A percentile compares a stretch with the other conserved stretches of the same genome.
These are phyloP conservation scores for Julus scandinavius DNA, from an alignment of 2,888 invertebrate genomes.

Conservation along the genomic window DNA sequence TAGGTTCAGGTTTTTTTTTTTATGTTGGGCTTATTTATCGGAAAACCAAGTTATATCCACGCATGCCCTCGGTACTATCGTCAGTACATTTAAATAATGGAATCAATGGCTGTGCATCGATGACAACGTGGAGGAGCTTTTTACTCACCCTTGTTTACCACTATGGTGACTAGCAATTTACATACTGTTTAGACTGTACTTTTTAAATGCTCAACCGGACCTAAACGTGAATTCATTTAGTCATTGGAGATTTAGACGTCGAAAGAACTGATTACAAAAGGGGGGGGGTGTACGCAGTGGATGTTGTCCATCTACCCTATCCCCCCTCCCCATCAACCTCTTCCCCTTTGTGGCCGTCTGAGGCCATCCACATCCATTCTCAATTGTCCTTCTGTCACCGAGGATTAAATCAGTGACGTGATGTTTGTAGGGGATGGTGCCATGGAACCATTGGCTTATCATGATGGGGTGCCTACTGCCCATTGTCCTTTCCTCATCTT, in stretches of 20 bases:
- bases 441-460: background rate
- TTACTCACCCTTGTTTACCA: slow-evolving; percentile 5
- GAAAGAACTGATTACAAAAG: background rate
- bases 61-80: background rate
- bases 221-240: background rate
- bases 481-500: background rate
- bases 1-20: background rate
- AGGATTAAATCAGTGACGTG: slow-evolving; percentile 29
- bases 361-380: slow-evolving; percentile 15
- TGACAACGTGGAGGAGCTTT: background rate
- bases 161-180: background rate
- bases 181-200: background rate
- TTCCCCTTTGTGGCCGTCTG: slow-evolving; percentile 1
- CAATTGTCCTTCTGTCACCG: slow-evolving; percentile 13
- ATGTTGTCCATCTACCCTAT: background rate
- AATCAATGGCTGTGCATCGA: background rate
- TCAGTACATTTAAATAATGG: background rate
- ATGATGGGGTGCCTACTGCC: background rate
- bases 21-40: background rate
- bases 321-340: background rate
- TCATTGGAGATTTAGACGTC: slow-evolving; percentile 17
- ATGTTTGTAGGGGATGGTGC: background rate
- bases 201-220: background rate
- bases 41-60: background rate
- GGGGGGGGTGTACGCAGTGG: background rate